These are phyloP conservation scores for Thamnaconus septentrionalis DNA, from an alignment of 2,113 vertebrate species.

Conservation along the genomic window DNA sequence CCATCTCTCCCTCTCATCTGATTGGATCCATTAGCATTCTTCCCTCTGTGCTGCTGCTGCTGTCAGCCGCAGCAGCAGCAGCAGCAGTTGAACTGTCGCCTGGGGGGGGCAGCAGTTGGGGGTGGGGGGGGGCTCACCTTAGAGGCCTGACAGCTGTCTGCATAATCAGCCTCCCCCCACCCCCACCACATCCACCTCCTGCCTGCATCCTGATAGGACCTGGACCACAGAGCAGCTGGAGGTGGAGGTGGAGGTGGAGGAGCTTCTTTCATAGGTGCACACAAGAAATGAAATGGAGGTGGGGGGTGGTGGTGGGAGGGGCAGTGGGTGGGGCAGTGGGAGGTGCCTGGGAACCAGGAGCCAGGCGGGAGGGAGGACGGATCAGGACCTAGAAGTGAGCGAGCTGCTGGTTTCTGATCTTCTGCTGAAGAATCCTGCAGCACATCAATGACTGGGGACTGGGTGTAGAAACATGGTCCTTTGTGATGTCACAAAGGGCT, in stretches of 20 bases:
- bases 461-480: background rate
- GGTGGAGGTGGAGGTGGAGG: conserved; percentile 27
- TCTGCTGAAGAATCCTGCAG: too few relatives aligned
- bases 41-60: conserved; percentile 66
- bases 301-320: background rate
- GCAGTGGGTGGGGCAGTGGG: background rate
- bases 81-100: conserved; percentile 78
- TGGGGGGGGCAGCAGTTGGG: conserved; percentile 27
- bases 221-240: conserved; percentile 42
- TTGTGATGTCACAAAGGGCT: background rate
- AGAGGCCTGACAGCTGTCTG: conserved; percentile 75
- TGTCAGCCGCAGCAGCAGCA: conserved; percentile 70
- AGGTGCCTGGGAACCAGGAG: background rate
- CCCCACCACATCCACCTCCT: background rate
- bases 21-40: conserved; percentile 74
- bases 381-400: too few relatives aligned
- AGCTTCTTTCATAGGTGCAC: conserved; percentile 40
- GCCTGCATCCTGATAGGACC: conserved; percentile 52
- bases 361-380: too few relatives aligned
- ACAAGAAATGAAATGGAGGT: conserved; percentile 13
- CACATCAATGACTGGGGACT: background rate
- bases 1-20: conserved; percentile 69
- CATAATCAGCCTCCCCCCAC: conserved; percentile 64
- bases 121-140: conserved; percentile 64
- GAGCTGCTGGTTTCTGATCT: too few relatives aligned